Base-by-base conservation (phyloP, 2,888 invertebrate genomes). In the Molorchus minor region DNA sequence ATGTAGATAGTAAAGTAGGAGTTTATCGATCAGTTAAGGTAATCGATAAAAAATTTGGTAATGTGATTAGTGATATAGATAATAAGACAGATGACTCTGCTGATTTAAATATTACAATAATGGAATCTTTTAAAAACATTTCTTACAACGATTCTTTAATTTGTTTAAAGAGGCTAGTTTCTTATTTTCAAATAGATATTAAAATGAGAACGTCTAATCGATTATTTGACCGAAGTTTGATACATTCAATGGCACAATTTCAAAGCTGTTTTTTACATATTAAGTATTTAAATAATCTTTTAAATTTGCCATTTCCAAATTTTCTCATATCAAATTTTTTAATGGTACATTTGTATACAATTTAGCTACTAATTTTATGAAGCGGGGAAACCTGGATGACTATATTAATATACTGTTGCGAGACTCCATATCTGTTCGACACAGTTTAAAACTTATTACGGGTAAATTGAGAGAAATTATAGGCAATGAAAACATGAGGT, bases 271-370 rank as follows among this genome's bases (percentile, higher is more conserved):
- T 89, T 30, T 79, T 82, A 7, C 85, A 86, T 67, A 77, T 85
- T 1, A 84, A 85, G 67, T 80, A 85, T 68, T 78, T 93, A 7
- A 93, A 93, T 80, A 82, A 81, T 0, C 72, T 93, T 33, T 83
- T 92, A 47, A 81, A 84, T 56, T 82, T 79, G 56, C 88, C 89
- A 0, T 87, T 86, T 71, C 74, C 82, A 29, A 78, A 81, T 64
- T 84, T 86, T 35, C 79, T 82, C 30, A 83, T 89, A 72, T 84
- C 85, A 85, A 86, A 69, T 82, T 86, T 61, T 91, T 85, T 67
- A 89, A 91, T 78, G 92, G 93, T 0, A 89, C 91, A 0, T 88
- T 92, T 77, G 76, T 90, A 0, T 93, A 92, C 71, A 93, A 93
- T 80, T 79, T 90, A 19, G 87, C 87, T 57, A 78, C 80, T 20